Evolutionary conservation across 2,888 invertebrate genomes (phyloP).

Genomic region (Eulithis prunata): DNA sequence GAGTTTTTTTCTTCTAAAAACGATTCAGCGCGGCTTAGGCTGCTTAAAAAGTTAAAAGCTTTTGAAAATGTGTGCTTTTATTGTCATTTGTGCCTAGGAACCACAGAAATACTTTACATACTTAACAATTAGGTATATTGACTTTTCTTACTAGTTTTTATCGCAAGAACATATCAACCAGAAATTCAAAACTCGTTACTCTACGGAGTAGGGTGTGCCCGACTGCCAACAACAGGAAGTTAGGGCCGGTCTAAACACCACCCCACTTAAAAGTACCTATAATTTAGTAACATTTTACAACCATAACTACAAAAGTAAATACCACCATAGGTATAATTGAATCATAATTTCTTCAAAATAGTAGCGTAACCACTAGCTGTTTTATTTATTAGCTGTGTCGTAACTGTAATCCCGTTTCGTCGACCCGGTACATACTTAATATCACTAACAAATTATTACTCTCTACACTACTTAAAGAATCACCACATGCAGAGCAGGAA

Average conservation of each 20-base stretch:
- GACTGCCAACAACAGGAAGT: not conserved
- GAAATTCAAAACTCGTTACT: too few relatives aligned
- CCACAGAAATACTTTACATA: too few relatives aligned
- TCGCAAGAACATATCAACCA: too few relatives aligned
- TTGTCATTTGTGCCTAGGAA: too few relatives aligned
- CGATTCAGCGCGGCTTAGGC: too few relatives aligned
- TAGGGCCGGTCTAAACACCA: not conserved
- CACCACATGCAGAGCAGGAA: conserved; percentile 40
- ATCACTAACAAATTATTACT: conserved; percentile 79
- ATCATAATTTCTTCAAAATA: conserved; percentile 24
- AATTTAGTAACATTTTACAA: conserved; percentile 1
- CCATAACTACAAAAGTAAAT: not conserved
- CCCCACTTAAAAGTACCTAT: not conserved
- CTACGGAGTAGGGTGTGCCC: not conserved
- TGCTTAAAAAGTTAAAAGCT: too few relatives aligned
- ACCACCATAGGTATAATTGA: conserved; percentile 14
- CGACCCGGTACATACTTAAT: conserved; percentile 56
- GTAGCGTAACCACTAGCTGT: conserved; percentile 13
- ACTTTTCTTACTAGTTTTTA: too few relatives aligned
- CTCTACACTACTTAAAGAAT: conserved; percentile 45
- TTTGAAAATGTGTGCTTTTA: too few relatives aligned
- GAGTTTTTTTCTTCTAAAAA: too few relatives aligned
- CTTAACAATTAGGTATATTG: too few relatives aligned
- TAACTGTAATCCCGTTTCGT: conserved; percentile 78
- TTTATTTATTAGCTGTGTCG: conserved; percentile 22